These are phyloP conservation scores for Serilophus lunatus DNA, from an alignment of 2,113 vertebrate species.

Conservation along the genomic window DNA sequence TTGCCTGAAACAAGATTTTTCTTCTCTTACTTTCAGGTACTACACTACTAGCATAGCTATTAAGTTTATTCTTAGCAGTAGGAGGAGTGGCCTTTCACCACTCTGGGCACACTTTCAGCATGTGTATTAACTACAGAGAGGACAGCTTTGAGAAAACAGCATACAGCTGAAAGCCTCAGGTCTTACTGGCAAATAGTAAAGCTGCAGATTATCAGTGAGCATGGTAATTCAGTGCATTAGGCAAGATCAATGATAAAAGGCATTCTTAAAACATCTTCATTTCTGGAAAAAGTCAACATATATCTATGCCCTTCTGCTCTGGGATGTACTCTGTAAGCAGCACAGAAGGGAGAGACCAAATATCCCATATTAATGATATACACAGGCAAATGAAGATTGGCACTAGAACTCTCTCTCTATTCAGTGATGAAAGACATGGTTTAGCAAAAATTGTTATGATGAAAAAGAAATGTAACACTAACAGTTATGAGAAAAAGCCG, in stretches of 20 bases:
- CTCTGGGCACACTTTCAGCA: not conserved
- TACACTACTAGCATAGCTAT: not conserved
- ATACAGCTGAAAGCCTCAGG: not conserved
- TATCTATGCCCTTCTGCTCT: not conserved
- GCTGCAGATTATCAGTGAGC: not conserved
- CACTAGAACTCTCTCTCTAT: too few relatives aligned
- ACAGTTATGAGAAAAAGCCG: not conserved
- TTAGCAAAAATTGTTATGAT: not conserved
- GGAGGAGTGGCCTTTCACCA: not conserved
- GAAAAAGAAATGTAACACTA: not conserved
- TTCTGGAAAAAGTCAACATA: not conserved
- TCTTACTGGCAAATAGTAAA: not conserved
- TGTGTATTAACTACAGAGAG: not conserved
- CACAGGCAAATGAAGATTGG: not conserved
- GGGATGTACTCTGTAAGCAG: not conserved
- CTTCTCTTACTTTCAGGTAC: not conserved
- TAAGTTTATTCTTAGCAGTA: not conserved
- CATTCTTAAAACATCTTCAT: not conserved
- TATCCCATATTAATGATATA: fast-evolving
- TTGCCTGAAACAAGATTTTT: not conserved
- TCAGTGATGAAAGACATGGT: not conserved
- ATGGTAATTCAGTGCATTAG: not conserved
- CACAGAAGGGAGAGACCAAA: not conserved
- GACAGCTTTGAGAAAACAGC: not conserved
- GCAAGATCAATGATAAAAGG: not conserved